Evolutionary conservation across 2,888 invertebrate species (phyloP), one percentile per base, ranked within the genome.

Genomic region (Calliscelio sp.): DNA sequence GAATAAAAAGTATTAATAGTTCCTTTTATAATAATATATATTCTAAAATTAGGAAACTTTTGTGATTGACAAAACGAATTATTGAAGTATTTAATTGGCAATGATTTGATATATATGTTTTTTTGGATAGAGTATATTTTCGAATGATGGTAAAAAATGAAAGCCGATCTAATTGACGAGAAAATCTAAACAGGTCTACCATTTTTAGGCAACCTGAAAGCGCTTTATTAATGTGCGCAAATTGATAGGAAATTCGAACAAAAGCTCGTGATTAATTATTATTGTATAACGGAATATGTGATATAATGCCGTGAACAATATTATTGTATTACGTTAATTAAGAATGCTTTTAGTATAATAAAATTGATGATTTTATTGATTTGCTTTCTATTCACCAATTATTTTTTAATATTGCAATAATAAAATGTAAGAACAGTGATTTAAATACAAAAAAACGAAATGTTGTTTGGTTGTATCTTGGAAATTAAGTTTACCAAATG

Each of bases 261-360:
- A 53, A 53, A 24, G 53, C 53, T 53, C 24, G 25, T 2, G 38
- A n/a, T 24, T 25, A 53, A n/a, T n/a, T n/a, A 53, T 53, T 25
- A 24, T 53, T 53, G 53, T n/a, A n/a, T 25, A n/a, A 11, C n/a
- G 53, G 25, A 53, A 25, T 25, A 24, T 14, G 25, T 24, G 53
- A 53, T 53, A 22, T 7, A 25, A n/a, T 53, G 25, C 25, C 2
- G 20, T n/a, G 28, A 1, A 28, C 24, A 1, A 7, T 22, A 25
- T 53, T 53, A 25, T 28, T 53, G 6, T 32, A 32, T 32, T 32
- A 53, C n/a, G 6, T 28, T 53, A 25, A 24, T 53, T 53, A 53
- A 53, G 25, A 53, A 53, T 57, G 57, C 32, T 57, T 35, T 59
- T 22, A 35, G 16, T 38, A 16, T 20, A 14, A 59, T 20, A 38